phyloP scores from a whole-genome alignment of 2,888 invertebrate species.

The Elysia crispata region DNA sequence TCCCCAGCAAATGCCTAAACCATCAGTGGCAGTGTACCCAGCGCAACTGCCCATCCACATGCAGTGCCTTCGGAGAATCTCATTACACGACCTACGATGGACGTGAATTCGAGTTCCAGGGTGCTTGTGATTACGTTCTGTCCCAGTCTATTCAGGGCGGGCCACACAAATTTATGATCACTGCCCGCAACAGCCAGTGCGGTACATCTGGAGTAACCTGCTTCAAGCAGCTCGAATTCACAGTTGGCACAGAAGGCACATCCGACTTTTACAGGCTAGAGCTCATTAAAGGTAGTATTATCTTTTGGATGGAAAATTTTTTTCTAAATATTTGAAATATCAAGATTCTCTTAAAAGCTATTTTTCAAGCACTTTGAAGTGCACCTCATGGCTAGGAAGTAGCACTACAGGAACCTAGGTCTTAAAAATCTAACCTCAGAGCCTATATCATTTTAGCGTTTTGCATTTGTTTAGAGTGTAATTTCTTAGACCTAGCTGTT shows the following conservation, averaged over 20 bases:
- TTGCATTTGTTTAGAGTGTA: too few species aligned
- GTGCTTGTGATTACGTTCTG: conserved; percentile 90
- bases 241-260: conserved; percentile 62
- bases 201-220: conserved; percentile 92
- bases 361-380: too few species aligned
- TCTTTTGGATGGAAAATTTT: neutral
- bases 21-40: conserved; percentile 90
- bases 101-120: conserved; percentile 90
- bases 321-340: too few species aligned
- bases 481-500: too few species aligned
- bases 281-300: conserved; percentile 67
- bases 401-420: too few species aligned
- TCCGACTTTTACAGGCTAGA: conserved; percentile 63
- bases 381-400: too few species aligned
- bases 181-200: conserved; percentile 90
- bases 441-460: too few species aligned
- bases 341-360: too few species aligned
- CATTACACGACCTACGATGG: conserved; percentile 93
- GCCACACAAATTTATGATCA: conserved; percentile 80
- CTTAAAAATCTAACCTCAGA: too few species aligned
- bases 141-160: conserved; percentile 79
- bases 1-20: conserved; percentile 74
- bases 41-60: conserved; percentile 84
- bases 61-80: conserved; percentile 93
- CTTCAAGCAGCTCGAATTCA: conserved; percentile 85